Evolutionary conservation across 2,113 vertebrate genomes (phyloP), one percentile per base, ranked within the genome.

Genomic region (Promerops cafer): DNA sequence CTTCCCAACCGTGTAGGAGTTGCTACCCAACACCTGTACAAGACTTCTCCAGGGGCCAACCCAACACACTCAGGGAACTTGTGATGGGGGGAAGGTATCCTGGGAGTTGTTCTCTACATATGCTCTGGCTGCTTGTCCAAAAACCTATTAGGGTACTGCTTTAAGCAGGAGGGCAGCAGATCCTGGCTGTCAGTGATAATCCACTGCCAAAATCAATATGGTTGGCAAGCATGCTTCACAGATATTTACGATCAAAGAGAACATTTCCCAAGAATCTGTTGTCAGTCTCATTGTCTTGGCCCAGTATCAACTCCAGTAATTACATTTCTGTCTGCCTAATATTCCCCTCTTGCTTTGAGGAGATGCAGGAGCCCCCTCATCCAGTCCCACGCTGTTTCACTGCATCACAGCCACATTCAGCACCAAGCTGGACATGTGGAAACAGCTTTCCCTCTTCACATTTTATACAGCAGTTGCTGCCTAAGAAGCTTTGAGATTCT

Each of bases 181-280:
- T 78, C 69, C 77, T 37, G 69, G 80, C 47, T 92, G 72, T 83
- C 86, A 78, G 83, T 66, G 91, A 93, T 68, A 87, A 95, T 75
- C 80, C 93, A 94, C 86, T 92, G 86, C 93, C 96, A 95, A 83
- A 96, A 96, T 94, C 95, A 90, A 93, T 94, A 93, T 9, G 1
- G 26, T 52, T 95, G 89, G 91, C 91, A 94, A 71, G 86, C 87
- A 59, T 27, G 42, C 81, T 87, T 83, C 89, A 94, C 57, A 83
- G 93, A 91, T 93, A 96, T 91, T 96, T 95, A 90, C 0, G 17
- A 91, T 91, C 91, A 87, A 87, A 93, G 87, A 90, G 57, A 53
- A 71, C 61, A 60, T 90, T 94, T 95, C 93, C 87, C 85, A 92
- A 83, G 91, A 93, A 95, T 17, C 68, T 40, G 54, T 47, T 80